phyloP scores from a whole-genome alignment of 2,888 invertebrate species.

The Phragmatobia fuliginosa region DNA sequence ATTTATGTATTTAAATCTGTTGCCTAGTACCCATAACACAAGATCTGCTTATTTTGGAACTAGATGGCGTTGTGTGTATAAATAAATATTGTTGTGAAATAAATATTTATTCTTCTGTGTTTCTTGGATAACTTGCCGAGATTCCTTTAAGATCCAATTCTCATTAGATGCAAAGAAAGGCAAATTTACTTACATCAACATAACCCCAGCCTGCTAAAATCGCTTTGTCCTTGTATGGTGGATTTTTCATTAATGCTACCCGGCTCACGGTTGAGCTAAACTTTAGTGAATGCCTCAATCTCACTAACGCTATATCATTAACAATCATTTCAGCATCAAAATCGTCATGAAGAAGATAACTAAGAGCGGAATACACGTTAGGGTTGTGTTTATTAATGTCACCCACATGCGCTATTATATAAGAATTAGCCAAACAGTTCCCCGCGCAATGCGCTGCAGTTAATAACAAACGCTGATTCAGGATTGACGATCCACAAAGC shows the following conservation, averaged over 20 bases:
- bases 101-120: background rate
- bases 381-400: slow-evolving; percentile 24
- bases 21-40: no score
- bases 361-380: background rate
- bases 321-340: accelerated
- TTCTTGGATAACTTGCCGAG: no score
- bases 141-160: background rate
- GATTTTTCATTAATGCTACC: slow-evolving; percentile 40
- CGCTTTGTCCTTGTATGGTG: slow-evolving; percentile 30
- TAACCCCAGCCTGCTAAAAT: slow-evolving; percentile 54
- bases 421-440: slow-evolving; percentile 4
- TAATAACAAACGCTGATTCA: slow-evolving; percentile 54
- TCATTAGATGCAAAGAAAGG: background rate
- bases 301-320: slow-evolving; percentile 47
- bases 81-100: no score
- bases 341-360: slow-evolving; percentile 27
- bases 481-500: slow-evolving; percentile 58
- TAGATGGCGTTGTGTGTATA: no score
- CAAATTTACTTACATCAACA: slow-evolving; percentile 41
- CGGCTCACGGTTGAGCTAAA: slow-evolving; percentile 35
- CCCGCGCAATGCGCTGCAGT: slow-evolving; percentile 60
- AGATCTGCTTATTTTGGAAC: no score
- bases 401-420: slow-evolving; percentile 32
- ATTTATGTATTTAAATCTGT: no score
- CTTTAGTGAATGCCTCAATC: slow-evolving; percentile 16